Conservation (phyloP, 2,888 invertebrate species). For the Podabrus alpinus region DNA sequence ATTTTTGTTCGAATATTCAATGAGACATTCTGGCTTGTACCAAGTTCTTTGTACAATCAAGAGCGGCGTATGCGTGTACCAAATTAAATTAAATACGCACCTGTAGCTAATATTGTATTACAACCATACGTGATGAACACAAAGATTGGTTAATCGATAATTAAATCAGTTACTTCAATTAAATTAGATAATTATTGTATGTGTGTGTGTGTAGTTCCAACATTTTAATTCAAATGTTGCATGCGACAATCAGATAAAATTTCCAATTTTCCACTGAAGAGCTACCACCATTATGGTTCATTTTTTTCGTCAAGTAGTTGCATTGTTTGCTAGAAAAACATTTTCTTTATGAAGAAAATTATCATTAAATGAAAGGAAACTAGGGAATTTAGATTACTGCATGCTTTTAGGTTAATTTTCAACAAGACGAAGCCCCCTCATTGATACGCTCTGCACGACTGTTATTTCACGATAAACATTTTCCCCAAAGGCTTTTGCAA, state of each 20-base stretch:
- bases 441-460: neutral
- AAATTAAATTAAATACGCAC: neutral
- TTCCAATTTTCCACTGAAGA: neutral
- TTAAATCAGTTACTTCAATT: neutral
- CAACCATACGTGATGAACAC: neutral
- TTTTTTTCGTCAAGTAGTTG: neutral
- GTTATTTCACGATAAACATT: neutral
- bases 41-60: neutral
- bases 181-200: neutral
- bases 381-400: neutral
- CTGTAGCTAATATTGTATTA: neutral
- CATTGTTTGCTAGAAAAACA: neutral
- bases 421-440: neutral
- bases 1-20: neutral
- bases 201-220: neutral
- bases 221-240: neutral
- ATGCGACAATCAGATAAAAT: neutral
- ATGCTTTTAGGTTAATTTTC: neutral
- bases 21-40: neutral
- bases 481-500: neutral
- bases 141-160: neutral
- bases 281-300: neutral
- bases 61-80: neutral
- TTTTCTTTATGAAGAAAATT: neutral
- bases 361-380: neutral